Evolutionary conservation across 2,113 vertebrate species (phyloP).

Genomic region (Barbus barbus): DNA sequence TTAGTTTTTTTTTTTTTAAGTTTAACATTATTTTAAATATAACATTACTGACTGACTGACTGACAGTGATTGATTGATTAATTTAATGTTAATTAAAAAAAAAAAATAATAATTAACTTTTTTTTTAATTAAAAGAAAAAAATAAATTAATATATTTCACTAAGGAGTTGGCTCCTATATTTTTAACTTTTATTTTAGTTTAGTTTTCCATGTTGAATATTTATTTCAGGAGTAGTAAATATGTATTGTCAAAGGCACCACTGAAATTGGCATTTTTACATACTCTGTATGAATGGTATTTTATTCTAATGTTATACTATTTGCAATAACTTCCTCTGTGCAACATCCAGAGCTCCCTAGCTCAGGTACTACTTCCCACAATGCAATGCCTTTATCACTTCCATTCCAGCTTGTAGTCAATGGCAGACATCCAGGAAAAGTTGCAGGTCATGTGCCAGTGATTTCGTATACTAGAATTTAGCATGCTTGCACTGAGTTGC

Average conservation of each 20-base stretch:
- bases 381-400: conserved; percentile 20
- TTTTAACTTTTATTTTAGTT: background rate
- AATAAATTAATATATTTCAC: no score
- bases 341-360: background rate
- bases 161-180: no score
- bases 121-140: no score
- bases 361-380: background rate
- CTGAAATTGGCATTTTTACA: background rate
- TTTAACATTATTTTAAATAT: no score
- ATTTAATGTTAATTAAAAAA: no score
- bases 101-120: no score
- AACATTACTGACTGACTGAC: no score
- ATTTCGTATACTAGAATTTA: background rate
- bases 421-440: conserved; percentile 15
- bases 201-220: background rate
- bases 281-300: background rate
- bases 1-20: no score
- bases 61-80: no score
- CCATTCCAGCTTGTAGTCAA: conserved; percentile 6
- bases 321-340: conserved; percentile 45
- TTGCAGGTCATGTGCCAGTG: background rate
- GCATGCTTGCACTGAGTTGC: background rate
- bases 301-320: conserved; percentile 57
- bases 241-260: background rate
- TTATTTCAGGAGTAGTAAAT: background rate